Evolutionary conservation across 2,797 vertebrate species (phyloP), one percentile per base, ranked within the genome.

Genomic region (Pangasius macronema): DNA sequence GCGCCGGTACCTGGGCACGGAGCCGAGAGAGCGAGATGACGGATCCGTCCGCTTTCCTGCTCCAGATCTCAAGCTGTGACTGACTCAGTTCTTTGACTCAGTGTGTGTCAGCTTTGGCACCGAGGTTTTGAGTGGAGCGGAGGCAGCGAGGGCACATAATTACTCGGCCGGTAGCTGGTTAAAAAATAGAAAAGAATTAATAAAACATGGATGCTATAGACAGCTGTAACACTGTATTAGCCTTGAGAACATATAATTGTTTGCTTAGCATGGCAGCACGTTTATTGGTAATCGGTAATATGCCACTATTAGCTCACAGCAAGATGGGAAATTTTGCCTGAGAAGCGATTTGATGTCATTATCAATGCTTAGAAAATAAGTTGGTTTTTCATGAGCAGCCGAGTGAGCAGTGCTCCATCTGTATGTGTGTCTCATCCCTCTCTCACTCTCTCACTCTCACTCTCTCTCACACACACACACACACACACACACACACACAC

Each of bases 61-160:
- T 55, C 42, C 89, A 88, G 85, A 67, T 36, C 87, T 88, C 89
- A 76, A 85, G 84, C 70, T 77, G 76, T 86, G 82, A 72, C 85
- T 91, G 88, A 91, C 85, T 91, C 87, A 88, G 83, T 87, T 80
- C 83, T 89, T 85, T 83, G 85, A 89, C 87, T 89, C 85, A 87
- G 79, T 84, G 73, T 84, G 80, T 79, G 83, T 88, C 73, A 72
- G 85, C 83, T 86, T 87, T 89, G 84, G 82, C 88, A 86, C 73
- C 1, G 46, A 14, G 63, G 61, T 85, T 85, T 55, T 1, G 65
- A 53, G 70, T 30, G 51, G 61, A 77, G 39, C 70, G 36, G 79
- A 88, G 88, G 85, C 76, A 85, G 83, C 27, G 36, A 80, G 83
- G 46, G 42, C 3, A 33, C 57, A 39, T 76, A 79, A 84, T 68